phyloP scores from a whole-genome alignment of 1,140 invertebrate genomes.

The Lasaia peninsularis region DNA sequence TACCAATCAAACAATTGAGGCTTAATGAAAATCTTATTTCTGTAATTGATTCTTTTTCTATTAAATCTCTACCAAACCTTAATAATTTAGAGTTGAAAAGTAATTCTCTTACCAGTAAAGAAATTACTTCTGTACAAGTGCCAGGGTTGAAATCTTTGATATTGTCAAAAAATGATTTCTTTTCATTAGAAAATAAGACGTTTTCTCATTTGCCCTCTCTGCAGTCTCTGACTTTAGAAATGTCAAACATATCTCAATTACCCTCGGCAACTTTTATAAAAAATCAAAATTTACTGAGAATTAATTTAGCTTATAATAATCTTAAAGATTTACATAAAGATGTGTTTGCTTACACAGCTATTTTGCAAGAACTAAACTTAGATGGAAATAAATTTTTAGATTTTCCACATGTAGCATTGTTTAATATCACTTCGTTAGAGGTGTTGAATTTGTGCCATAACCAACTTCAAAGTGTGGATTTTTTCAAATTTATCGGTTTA shows the following conservation, averaged over 20 bases:
- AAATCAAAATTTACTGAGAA: conserved; percentile 84
- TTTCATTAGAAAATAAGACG: conserved; percentile 80
- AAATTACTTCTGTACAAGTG: conserved; percentile 60
- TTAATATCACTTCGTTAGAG: conserved; percentile 85
- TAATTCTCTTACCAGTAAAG: conserved; percentile 77
- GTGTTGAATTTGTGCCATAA: conserved; percentile 85
- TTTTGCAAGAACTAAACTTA: conserved; percentile 86
- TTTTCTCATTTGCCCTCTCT: conserved; percentile 86
- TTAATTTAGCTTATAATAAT: conserved; percentile 85
- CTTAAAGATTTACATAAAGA: conserved; percentile 81
- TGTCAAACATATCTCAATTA: conserved; percentile 81
- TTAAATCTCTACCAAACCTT: conserved; percentile 78
- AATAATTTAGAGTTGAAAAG: conserved; percentile 80
- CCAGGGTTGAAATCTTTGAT: conserved; percentile 80
- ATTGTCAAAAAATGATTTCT: conserved; percentile 88
- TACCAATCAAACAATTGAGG: conserved; percentile 80
- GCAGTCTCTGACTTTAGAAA: conserved; percentile 83
- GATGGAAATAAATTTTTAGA: conserved; percentile 84
- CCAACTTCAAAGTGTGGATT: conserved; percentile 84
- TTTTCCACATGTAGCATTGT: conserved; percentile 87
- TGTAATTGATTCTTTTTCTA: conserved; percentile 78
- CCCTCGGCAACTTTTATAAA: conserved; percentile 84
- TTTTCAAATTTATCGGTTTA: conserved; percentile 85
- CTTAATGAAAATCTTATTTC: conserved; percentile 79
- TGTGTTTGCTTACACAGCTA: conserved; percentile 83